Percentiles rank a stretch among this genome's conserved stretches.
phyloP scores from a whole-genome alignment of 2,113 vertebrate genomes.

The Epinephelus moara region DNA sequence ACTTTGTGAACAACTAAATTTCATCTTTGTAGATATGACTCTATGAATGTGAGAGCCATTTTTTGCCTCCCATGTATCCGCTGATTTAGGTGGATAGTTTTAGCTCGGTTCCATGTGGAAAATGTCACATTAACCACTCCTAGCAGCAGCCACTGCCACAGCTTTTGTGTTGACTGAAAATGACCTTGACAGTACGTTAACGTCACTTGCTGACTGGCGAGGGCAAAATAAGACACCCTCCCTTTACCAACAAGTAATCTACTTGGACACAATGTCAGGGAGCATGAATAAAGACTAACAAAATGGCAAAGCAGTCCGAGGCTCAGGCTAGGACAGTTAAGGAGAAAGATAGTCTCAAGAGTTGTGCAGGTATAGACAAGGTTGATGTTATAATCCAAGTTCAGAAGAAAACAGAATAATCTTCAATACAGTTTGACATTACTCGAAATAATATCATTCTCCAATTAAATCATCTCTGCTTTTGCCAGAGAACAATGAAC shows the following conservation, averaged over 20 bases:
- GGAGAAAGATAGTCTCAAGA: not conserved
- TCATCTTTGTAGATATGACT: not conserved
- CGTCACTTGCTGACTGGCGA: not conserved
- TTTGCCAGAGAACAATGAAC: conserved; percentile 39
- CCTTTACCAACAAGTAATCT: not conserved
- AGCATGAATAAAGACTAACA: not conserved
- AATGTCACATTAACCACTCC: not conserved
- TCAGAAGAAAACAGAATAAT: conserved; percentile 25
- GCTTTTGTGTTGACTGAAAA: not conserved
- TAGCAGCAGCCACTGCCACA: not conserved
- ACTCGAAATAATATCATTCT: conserved; percentile 25
- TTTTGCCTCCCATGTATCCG: not conserved
- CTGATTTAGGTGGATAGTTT: not conserved
- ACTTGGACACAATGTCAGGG: not conserved
- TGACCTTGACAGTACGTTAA: not conserved
- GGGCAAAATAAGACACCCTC: not conserved
- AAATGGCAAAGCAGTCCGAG: not conserved
- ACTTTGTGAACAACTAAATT: not conserved
- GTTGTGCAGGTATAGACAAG: not conserved
- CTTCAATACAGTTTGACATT: conserved; percentile 30
- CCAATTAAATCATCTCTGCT: conserved; percentile 4
- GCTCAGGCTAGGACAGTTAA: not conserved
- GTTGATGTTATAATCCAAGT: conserved; percentile 16
- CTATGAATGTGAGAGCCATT: not conserved
- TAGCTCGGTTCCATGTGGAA: not conserved